These are phyloP conservation scores for Ricordea florida DNA, from an alignment of 92 coral and sea anemone genomes.

Conservation along the genomic window DNA sequence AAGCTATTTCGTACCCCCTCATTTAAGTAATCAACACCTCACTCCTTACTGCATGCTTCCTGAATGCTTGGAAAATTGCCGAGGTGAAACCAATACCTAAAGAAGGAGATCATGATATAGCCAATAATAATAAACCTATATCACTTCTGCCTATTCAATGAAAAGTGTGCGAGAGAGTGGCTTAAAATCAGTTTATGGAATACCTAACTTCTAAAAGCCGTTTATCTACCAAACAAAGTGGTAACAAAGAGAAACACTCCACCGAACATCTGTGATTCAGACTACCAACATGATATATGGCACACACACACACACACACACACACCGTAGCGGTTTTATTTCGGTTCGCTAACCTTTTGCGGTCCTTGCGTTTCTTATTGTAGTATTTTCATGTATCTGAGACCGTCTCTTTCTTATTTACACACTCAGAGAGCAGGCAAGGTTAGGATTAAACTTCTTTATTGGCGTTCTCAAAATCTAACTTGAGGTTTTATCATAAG, in stretches of 20 bases:
- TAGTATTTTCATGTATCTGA: no score
- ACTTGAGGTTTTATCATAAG: no score
- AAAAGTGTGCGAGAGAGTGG: constrained; percentile 22
- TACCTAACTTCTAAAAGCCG: constrained; percentile 6
- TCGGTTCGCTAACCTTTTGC: no score
- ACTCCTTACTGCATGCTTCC: not conserved
- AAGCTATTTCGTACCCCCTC: not conserved
- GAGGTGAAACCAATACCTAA: constrained; percentile 13
- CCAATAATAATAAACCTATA: no score
- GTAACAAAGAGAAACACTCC: constrained; percentile 33
- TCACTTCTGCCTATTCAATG: constrained; percentile 26
- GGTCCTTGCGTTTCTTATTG: no score
- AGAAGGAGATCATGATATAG: not conserved
- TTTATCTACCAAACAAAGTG: constrained; percentile 14
- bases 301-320: no score
- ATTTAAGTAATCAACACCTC: constrained; percentile 10
- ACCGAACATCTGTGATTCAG: constrained; percentile 24
- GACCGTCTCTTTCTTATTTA: no score
- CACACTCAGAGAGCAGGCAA: no score
- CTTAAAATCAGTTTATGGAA: constrained; percentile 33
- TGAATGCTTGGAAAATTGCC: constrained; percentile 2
- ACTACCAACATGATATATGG: constrained; percentile 30
- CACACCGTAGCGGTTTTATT: no score
- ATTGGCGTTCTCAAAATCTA: no score
- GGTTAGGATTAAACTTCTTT: no score